phyloP scores from a whole-genome alignment of 2,113 vertebrate species.

The Trinectes maculatus region DNA sequence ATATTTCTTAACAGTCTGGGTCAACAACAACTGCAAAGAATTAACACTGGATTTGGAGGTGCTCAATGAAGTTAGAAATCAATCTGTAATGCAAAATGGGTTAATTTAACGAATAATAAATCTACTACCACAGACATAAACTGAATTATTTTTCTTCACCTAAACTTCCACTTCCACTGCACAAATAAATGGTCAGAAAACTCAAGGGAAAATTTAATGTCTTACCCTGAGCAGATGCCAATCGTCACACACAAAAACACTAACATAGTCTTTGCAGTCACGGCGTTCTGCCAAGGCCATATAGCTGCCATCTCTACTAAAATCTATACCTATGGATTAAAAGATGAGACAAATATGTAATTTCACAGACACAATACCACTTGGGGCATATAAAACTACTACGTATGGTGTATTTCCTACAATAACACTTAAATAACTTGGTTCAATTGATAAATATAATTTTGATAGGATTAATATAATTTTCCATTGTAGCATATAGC shows the following conservation, averaged over 20 bases:
- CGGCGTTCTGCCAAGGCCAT: conserved; percentile 93
- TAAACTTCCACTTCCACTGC: not conserved
- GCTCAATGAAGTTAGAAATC: too few relatives aligned
- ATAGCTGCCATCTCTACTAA: conserved; percentile 91
- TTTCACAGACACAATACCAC: not conserved
- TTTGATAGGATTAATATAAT: too few relatives aligned
- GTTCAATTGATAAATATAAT: too few relatives aligned
- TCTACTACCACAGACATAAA: too few relatives aligned
- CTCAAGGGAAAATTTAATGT: not conserved
- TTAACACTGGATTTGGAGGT: too few relatives aligned
- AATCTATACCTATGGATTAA: conserved; percentile 85
- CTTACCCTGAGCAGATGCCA: conserved; percentile 97
- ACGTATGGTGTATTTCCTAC: not conserved
- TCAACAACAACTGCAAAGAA: too few relatives aligned
- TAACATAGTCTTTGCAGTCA: conserved; percentile 95
- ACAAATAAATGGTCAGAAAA: conserved; percentile 1
- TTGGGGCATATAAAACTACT: not conserved
- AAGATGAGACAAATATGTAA: not conserved
- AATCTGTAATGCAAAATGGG: too few relatives aligned
- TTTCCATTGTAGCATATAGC: too few relatives aligned
- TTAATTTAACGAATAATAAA: too few relatives aligned
- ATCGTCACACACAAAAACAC: conserved; percentile 94
- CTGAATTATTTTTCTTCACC: not conserved
- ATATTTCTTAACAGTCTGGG: not conserved
- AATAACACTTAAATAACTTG: not conserved